A percentile compares a stretch with the other conserved stretches of the same genome.
These are phyloP conservation scores for Melieria crassipennis DNA, from an alignment of 2,888 invertebrate species.

Conservation along the genomic window DNA sequence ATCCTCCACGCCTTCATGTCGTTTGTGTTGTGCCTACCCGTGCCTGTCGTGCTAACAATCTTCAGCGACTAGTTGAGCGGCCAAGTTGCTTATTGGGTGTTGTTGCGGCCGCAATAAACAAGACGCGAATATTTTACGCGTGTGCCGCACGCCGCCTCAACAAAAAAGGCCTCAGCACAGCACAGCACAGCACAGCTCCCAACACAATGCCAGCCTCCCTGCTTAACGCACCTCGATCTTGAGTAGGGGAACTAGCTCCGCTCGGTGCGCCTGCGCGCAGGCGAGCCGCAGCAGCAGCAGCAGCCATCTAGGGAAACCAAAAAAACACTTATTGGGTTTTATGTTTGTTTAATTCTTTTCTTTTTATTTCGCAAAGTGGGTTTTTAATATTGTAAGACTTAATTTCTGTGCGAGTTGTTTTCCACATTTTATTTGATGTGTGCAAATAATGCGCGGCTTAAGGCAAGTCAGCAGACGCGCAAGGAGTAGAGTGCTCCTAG, in stretches of 20 bases:
- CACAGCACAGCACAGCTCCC: no score
- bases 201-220: no score
- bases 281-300: background rate
- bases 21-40: no score
- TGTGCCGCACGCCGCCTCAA: no score
- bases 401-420: conserved; percentile 39
- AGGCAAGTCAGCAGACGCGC: background rate
- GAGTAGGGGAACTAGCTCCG: no score
- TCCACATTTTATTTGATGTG: conserved; percentile 47
- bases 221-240: no score
- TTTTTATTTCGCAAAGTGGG: conserved; percentile 43
- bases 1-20: conserved; percentile 23
- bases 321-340: background rate
- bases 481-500: no score
- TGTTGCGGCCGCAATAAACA: background rate
- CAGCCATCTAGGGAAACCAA: background rate
- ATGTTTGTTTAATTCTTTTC: conserved; percentile 27
- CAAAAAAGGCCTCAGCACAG: no score
- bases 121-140: background rate
- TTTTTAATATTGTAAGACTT: conserved; percentile 45
- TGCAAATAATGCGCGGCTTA: conserved; percentile 42
- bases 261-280: background rate
- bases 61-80: background rate
- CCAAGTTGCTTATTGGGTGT: conserved; percentile 23
- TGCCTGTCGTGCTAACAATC: background rate